A percentile compares a stretch with the other conserved stretches of the same genome.
These are phyloP conservation scores for Clarias fuscus DNA, from an alignment of 2,797 vertebrate genomes.

Conservation along the genomic window DNA sequence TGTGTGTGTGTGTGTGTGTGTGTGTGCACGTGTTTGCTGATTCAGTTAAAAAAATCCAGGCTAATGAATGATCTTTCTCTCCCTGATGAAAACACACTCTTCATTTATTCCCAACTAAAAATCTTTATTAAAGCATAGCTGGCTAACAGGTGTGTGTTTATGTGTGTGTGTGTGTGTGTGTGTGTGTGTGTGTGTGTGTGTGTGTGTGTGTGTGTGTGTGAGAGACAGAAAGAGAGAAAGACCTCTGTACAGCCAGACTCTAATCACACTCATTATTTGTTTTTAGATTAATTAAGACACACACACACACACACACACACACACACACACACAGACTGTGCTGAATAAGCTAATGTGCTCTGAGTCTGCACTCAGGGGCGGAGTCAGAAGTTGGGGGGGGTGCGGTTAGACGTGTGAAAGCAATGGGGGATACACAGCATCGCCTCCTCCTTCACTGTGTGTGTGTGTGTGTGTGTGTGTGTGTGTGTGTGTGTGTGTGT, in stretches of 20 bases:
- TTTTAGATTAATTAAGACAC: constrained; percentile 54
- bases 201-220: background rate
- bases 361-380: background rate
- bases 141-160: background rate
- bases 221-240: background rate
- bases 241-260: constrained; percentile 39
- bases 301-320: constrained; percentile 29
- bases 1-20: constrained; percentile 4
- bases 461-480: constrained; percentile 9
- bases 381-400: background rate
- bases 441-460: background rate
- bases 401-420: background rate
- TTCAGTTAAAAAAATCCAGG: background rate
- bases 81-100: background rate
- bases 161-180: background rate
- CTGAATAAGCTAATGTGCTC: constrained; percentile 53
- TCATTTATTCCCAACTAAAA: constrained; percentile 27
- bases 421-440: background rate
- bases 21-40: constrained; percentile 9
- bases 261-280: constrained; percentile 54
- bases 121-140: background rate
- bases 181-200: background rate
- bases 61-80: constrained; percentile 20
- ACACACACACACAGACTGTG: constrained; percentile 31
- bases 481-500: background rate